Evolutionary conservation across 2,113 vertebrate genomes (phyloP).

Genomic region (Cynoglossus semilaevis): DNA sequence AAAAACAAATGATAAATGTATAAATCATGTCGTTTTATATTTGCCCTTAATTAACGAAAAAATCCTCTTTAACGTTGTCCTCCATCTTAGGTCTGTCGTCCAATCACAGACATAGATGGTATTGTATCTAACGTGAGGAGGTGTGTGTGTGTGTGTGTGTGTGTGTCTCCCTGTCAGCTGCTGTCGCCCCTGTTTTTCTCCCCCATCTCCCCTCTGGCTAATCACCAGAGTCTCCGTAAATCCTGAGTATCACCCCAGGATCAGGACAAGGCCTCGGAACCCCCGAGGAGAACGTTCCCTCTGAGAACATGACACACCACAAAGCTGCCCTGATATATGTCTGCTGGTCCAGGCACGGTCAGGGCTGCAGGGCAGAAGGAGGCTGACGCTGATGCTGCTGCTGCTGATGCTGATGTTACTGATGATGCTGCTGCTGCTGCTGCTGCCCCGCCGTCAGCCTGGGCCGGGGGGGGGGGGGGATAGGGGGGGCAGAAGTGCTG

Average conservation of each 20-base stretch:
- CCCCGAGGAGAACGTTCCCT: conserved; percentile 66
- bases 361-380: conserved; percentile 53
- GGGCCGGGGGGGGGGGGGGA: no score
- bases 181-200: conserved; percentile 61
- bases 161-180: conserved; percentile 61
- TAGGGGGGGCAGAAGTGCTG: no score
- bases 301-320: conserved; percentile 64
- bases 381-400: no score
- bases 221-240: conserved; percentile 74
- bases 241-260: conserved; percentile 71
- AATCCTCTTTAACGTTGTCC: no score
- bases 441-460: background rate
- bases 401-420: background rate
- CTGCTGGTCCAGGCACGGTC: conserved; percentile 58
- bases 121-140: no score
- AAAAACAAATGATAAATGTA: no score
- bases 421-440: no score
- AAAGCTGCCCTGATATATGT: conserved; percentile 61
- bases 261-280: conserved; percentile 66
- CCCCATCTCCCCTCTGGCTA: conserved; percentile 72
- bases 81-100: no score
- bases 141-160: conserved; percentile 31
- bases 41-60: no score
- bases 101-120: no score
- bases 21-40: no score